Conservation (phyloP, 2,888 invertebrate genomes). For the Eupithecia pulchellata region DNA sequence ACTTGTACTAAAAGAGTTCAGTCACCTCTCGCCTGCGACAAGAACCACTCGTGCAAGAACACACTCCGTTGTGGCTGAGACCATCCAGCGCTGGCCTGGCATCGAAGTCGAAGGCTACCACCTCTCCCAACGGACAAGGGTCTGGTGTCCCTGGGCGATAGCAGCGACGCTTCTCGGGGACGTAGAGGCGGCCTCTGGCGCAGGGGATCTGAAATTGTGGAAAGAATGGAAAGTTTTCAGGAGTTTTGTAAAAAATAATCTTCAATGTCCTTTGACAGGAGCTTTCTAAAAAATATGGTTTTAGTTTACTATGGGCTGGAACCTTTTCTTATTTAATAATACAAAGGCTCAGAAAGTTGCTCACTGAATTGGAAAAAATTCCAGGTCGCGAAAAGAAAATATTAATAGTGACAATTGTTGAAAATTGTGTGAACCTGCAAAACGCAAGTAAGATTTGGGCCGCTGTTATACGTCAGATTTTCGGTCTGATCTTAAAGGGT, state of each 20-base stretch:
- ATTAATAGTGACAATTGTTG: too few relatives aligned
- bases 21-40: constrained; percentile 67
- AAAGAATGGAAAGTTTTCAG: neutral
- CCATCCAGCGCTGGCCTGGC: constrained; percentile 92
- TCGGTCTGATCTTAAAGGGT: too few relatives aligned
- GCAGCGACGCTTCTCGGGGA: constrained; percentile 89
- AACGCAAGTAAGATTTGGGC: too few relatives aligned
- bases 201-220: constrained; percentile 87
- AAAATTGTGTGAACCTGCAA: too few relatives aligned
- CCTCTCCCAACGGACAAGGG: constrained; percentile 89
- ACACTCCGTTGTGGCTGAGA: constrained; percentile 92
- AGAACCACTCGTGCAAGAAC: constrained; percentile 89
- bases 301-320: too few relatives aligned
- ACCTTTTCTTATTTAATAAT: too few relatives aligned
- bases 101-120: constrained; percentile 93
- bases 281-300: too few relatives aligned
- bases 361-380: too few relatives aligned
- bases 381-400: neutral
- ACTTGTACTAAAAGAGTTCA: neutral
- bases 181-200: constrained; percentile 90
- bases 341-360: too few relatives aligned
- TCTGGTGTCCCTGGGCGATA: constrained; percentile 91
- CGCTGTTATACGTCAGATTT: too few relatives aligned
- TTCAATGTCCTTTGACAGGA: too few relatives aligned
- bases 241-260: neutral